phyloP scores from a whole-genome alignment of 2,888 invertebrate species.

The Melieria omissa region DNA sequence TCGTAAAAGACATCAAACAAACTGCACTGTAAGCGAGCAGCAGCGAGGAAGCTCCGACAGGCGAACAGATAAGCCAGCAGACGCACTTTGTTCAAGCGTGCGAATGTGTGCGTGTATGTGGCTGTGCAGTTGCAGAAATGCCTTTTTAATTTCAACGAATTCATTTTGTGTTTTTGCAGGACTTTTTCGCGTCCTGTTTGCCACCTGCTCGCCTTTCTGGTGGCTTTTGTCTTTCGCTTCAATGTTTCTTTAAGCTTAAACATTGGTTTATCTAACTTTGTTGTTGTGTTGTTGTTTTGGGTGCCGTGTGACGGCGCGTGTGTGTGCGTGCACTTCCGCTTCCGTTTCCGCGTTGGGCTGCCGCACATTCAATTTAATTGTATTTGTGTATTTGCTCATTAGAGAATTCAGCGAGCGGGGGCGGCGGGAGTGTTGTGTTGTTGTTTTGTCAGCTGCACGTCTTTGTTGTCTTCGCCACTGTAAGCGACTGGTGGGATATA shows the following conservation, averaged over 20 bases:
- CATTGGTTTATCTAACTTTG: not conserved
- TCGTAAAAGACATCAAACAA: too few species aligned
- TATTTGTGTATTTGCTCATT: conserved; percentile 7
- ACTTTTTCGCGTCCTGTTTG: not conserved
- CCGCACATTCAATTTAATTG: conserved; percentile 7
- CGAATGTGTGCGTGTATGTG: not conserved
- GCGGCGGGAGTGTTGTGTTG: too few species aligned
- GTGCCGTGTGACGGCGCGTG: not conserved
- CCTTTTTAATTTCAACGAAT: not conserved
- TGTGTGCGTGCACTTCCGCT: conserved; percentile 15
- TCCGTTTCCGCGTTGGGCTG: not conserved
- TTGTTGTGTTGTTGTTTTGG: conserved; percentile 26
- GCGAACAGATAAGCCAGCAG: too few species aligned
- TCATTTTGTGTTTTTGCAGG: conserved; percentile 7
- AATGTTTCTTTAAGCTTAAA: too few species aligned
- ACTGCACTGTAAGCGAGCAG: too few species aligned
- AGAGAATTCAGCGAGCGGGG: not conserved
- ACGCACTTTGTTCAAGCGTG: too few species aligned
- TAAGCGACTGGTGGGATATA: too few species aligned
- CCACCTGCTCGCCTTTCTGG: too few species aligned
- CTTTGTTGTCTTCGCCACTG: too few species aligned
- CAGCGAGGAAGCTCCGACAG: too few species aligned
- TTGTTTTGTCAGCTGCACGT: too few species aligned
- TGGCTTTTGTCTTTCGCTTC: too few species aligned
- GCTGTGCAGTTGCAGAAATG: not conserved